Conservation (phyloP, 2,797 vertebrate species). For the Phoxinus dragarum region DNA sequence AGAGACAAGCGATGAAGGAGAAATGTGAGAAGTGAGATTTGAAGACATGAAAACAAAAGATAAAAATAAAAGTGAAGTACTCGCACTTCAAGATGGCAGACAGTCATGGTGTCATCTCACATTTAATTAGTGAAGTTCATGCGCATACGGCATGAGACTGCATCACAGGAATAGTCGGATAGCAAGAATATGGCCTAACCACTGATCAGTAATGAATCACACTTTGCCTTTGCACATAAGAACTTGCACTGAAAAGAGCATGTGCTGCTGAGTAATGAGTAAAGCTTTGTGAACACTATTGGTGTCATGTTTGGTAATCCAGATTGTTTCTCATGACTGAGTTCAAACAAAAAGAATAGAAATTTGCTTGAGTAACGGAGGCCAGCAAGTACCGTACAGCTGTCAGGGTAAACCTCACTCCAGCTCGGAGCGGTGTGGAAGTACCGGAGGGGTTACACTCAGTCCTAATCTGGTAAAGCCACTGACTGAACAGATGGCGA, state of each 20-base stretch:
- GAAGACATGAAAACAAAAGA: constrained; percentile 17
- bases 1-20: constrained; percentile 16
- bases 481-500: neutral
- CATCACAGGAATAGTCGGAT: neutral
- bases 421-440: neutral
- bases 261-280: neutral
- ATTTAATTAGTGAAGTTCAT: constrained; percentile 38
- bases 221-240: constrained; percentile 1
- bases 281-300: neutral
- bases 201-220: constrained; percentile 14
- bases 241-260: constrained; percentile 6
- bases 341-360: neutral
- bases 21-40: constrained; percentile 23
- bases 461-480: neutral
- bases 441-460: neutral
- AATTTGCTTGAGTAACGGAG: neutral
- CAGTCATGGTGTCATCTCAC: constrained; percentile 37
- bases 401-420: neutral
- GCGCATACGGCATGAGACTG: constrained; percentile 13
- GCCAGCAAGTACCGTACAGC: neutral
- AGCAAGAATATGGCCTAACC: neutral
- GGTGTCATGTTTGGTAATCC: neutral
- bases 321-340: neutral
- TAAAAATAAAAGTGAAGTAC: constrained; percentile 39
- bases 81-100: constrained; percentile 29